Base-by-base conservation (phyloP, 2,888 invertebrate species). In the Athrips mouffetella region DNA sequence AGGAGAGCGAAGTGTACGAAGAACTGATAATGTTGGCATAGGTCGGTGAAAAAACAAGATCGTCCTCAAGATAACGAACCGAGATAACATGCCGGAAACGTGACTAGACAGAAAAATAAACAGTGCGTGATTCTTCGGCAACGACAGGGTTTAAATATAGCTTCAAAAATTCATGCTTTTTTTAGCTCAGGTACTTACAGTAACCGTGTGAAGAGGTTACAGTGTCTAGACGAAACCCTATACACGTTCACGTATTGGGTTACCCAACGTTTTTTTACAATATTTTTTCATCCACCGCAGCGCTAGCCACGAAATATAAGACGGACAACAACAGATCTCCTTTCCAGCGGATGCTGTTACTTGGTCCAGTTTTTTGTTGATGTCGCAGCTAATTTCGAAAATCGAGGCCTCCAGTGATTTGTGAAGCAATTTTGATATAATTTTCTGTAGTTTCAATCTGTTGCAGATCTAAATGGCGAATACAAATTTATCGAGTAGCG, bases 151-250 rank as follows among this genome's bases (percentile, higher is more conserved):
- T 27, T 27, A 42, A 16, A 27, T 41, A 15, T 23, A 40, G 13
- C 11, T 42, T 15, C n/a, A n/a, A 13, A 15, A 18, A 25, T 18
- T 2, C 16, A 10, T 13, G 15, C 6, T 16, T 41, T 7, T 25
- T 25, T 25, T 27, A 2, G 29, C 16, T 42, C 16, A 16, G 29
- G 42, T 42, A 45, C 27, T 35, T 50, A 50, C 20, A 31, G 46
- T 30, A 45, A 70, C 62, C 63, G 60, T 69, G 68, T 71, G 70
- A 76, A 60, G 72, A 76, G 72, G 73, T 76, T 68, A 75, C 64
- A 61, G 63, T 68, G 74, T 76, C 78, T 77, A 79, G 77, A 78
- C 75, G 78, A 75, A 84, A 87, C 74, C 68, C 59, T 72, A 86
- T 63, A 81, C 81, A 66, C 54, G 65, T 63, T 67, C 54, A 54